Evolutionary conservation across 2,113 vertebrate species (phyloP).

Genomic region (Scalopus aquaticus): DNA sequence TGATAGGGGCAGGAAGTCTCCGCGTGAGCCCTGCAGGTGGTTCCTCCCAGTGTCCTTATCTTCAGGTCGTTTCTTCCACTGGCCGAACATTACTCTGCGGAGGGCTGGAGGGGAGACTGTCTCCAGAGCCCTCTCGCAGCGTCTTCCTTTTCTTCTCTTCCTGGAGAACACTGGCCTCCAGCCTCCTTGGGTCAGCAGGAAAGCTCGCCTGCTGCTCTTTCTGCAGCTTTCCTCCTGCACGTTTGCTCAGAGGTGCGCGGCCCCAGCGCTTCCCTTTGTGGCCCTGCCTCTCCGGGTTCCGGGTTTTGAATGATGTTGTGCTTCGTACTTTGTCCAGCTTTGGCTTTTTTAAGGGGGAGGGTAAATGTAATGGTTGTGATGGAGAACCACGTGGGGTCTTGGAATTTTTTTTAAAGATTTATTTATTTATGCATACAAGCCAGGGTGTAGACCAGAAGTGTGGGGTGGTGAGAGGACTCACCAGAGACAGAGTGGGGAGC

Average conservation of each 20-base stretch:
- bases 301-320: neutral
- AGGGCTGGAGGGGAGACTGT: neutral
- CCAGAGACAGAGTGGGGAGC: too few species aligned
- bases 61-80: neutral
- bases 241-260: too few species aligned
- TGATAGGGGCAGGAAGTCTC: neutral
- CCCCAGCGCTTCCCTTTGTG: too few species aligned
- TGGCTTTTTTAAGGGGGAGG: neutral
- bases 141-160: neutral
- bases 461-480: too few species aligned
- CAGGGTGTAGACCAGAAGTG: too few species aligned
- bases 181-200: neutral
- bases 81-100: rapidly evolving
- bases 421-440: too few species aligned
- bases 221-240: neutral
- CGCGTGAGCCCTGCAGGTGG: neutral
- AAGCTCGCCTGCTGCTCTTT: too few species aligned
- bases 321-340: neutral
- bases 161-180: neutral
- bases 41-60: neutral
- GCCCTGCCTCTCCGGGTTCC: neutral
- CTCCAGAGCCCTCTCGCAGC: too few species aligned
- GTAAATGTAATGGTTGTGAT: neutral
- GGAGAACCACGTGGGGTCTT: too few species aligned
- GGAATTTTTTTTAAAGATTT: too few species aligned